Base-by-base conservation (phyloP, 2,888 invertebrate genomes). In the Linyphia triangularis region DNA sequence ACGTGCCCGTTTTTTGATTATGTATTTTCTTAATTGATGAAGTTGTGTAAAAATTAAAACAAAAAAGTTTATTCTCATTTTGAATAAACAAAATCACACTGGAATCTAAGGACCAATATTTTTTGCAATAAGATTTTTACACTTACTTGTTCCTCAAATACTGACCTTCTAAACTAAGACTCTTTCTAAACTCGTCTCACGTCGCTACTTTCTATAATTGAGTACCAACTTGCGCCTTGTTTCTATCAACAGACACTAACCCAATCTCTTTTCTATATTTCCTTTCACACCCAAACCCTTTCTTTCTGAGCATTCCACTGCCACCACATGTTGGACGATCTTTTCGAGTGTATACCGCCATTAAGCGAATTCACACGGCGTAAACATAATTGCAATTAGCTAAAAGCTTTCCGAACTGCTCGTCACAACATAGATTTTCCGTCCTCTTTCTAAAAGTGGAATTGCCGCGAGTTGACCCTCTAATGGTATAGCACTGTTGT, bases 331-430 rank as follows among this genome's bases (percentile, higher is more conserved):
- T 84, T 22, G 59, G 33, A 28, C 65, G 30, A 37, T 59, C n/a
- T 19, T 6, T n/a, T 22, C 24, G n/a, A 67, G 33, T 30, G 19
- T 37, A 72, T 51, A 61, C 85, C 77, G 16, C 85, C 85, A 85
- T 85, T 85, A 79, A 61, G 61, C 13, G 73, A 81, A 73, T 86
- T 81, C 79, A 51, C 57, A 43, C 72, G 10, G 37, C 26, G 33
- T 72, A 73, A 72, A 86, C 79, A 57, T 79, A 73, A 79, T 86
- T 67, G 79, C 85, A 86, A 86, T 86, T 81, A 86, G 85, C 79
- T 86, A 86, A 86, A 86, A 86, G 86, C 86, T 86, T 86, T 81
- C 86, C 30, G 65, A 72, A 51, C 65, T 73, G 19, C 59, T 37
- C 78, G 26, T 85, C 51, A 43, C 59, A 69, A 59, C 77, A 63